phyloP scores from a whole-genome alignment of 2,888 invertebrate species.

The Scrobipalpa atriplicella region DNA sequence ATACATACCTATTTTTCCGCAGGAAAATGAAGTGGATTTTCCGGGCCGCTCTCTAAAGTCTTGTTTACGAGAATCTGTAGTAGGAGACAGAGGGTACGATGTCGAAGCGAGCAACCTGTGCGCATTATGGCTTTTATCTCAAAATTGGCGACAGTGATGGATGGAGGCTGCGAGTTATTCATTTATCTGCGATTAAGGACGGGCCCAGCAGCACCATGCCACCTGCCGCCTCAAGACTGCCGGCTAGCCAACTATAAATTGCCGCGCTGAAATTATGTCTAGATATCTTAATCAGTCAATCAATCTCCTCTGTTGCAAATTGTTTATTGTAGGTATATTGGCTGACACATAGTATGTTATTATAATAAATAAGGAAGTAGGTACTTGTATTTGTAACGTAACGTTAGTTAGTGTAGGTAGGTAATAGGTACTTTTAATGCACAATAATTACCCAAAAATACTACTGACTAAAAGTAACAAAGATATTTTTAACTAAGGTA shows the following conservation, averaged over 20 bases:
- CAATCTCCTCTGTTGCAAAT: slow-evolving; percentile 2
- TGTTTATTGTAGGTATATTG: neutral
- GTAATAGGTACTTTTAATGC: no score
- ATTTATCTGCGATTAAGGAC: slow-evolving; percentile 69
- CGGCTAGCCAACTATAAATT: slow-evolving; percentile 8
- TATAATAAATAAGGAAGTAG: slow-evolving; percentile 1
- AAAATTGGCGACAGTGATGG: slow-evolving; percentile 74
- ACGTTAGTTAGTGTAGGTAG: no score
- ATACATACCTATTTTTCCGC: slow-evolving; percentile 11
- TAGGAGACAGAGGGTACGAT: slow-evolving; percentile 26
- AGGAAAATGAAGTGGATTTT: slow-evolving; percentile 6
- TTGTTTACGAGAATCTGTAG: slow-evolving; percentile 17
- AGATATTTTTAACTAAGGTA: no score
- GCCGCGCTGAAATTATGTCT: slow-evolving; percentile 1
- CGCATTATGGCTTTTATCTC: slow-evolving; percentile 67
- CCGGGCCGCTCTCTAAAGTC: neutral
- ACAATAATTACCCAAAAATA: no score
- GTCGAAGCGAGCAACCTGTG: slow-evolving; percentile 49
- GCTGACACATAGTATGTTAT: neutral
- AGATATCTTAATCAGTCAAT: slow-evolving; percentile 6
- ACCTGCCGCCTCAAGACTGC: neutral
- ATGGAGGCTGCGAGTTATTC: slow-evolving; percentile 67
- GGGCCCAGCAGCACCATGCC: slow-evolving; percentile 35
- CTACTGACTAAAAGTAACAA: no score
- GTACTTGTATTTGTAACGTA: no score